Evolutionary conservation across 2,113 vertebrate species (phyloP).

Genomic region (Bucco capensis): DNA sequence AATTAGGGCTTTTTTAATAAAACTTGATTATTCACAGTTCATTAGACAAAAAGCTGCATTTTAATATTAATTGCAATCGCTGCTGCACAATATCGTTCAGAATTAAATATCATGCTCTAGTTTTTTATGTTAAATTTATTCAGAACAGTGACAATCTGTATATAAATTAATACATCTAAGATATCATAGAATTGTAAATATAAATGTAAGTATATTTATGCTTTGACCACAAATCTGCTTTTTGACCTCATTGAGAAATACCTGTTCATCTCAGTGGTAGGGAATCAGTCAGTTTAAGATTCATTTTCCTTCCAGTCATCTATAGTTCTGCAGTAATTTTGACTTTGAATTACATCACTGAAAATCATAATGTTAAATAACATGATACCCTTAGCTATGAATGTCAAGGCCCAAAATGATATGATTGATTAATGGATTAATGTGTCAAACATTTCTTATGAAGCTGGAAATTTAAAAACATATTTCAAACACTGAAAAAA

Average conservation of each 20-base stretch:
- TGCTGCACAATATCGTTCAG: conserved; percentile 15
- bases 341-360: neutral
- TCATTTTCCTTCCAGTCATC: neutral
- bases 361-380: neutral
- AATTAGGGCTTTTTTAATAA: conserved; percentile 72
- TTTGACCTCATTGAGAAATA: neutral
- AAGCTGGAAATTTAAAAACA: neutral
- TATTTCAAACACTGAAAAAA: neutral
- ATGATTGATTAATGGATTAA: neutral
- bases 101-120: conserved; percentile 19
- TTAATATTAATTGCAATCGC: conserved; percentile 68
- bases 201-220: neutral
- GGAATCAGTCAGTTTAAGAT: neutral
- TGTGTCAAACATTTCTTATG: neutral
- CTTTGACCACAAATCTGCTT: neutral
- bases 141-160: neutral
- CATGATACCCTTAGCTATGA: neutral
- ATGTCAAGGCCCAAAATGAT: neutral
- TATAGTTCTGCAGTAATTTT: neutral
- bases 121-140: conserved; percentile 1
- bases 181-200: neutral
- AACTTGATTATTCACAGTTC: conserved; percentile 76
- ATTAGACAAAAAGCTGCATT: conserved; percentile 67
- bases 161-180: neutral
- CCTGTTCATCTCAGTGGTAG: neutral